A percentile compares a stretch with the other conserved stretches of the same genome.
phyloP scores from a whole-genome alignment of 92 coral and sea anemone species.

The Porites divaricata region DNA sequence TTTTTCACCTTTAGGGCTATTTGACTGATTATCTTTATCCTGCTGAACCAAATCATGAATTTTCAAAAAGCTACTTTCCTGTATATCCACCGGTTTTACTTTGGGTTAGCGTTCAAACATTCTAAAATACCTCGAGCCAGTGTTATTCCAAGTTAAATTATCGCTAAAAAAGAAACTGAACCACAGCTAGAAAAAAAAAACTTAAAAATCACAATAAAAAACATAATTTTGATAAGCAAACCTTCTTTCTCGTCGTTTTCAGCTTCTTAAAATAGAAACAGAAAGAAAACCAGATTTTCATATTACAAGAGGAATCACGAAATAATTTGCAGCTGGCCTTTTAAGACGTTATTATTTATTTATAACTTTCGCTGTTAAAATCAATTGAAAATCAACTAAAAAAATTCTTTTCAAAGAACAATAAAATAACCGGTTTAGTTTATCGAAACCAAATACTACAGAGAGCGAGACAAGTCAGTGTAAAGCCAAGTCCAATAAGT shows the following conservation, averaged over 20 bases:
- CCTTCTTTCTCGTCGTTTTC: background rate
- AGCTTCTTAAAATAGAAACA: background rate
- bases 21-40: no score
- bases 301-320: background rate
- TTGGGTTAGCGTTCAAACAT: no score
- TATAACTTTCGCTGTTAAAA: background rate
- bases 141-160: no score
- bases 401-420: background rate
- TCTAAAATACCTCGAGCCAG: no score
- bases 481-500: background rate
- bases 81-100: no score
- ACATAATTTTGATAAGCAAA: background rate
- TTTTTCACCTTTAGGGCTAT: no score
- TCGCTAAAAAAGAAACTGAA: no score
- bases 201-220: background rate
- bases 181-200: no score
- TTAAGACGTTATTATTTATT: background rate
- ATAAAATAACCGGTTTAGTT: background rate
- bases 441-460: background rate
- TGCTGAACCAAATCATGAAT: no score
- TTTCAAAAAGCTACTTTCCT: no score
- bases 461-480: no score
- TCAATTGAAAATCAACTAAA: background rate
- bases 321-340: constrained; percentile 3
- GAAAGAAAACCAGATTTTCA: background rate